Evolutionary conservation across 2,888 invertebrate species (phyloP).

Genomic region (Heliconius ethilla): DNA sequence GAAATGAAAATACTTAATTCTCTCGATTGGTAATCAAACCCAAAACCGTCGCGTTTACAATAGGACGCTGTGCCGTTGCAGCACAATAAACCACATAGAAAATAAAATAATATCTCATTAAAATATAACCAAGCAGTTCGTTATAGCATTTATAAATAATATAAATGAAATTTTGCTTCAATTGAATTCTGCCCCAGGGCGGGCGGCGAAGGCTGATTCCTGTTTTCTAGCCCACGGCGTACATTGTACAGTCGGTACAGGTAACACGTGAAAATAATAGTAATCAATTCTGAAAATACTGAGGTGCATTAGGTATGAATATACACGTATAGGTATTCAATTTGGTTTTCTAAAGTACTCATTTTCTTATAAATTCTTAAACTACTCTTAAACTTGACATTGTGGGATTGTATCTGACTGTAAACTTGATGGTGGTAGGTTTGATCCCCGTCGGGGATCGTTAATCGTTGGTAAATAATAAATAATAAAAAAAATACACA

Average conservation of each 20-base stretch:
- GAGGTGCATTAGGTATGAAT: too few relatives aligned
- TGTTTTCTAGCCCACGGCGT: conserved; percentile 5
- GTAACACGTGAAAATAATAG: neutral
- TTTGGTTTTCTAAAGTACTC: too few relatives aligned
- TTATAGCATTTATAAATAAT: conserved; percentile 3
- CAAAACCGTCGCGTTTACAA: neutral
- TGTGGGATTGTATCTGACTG: too few relatives aligned
- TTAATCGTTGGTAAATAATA: too few relatives aligned
- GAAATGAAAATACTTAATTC: neutral
- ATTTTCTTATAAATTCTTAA: too few relatives aligned
- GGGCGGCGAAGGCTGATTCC: conserved; percentile 12
- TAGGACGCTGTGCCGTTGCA: neutral
- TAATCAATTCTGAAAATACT: neutral
- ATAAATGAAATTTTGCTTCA: conserved; percentile 9
- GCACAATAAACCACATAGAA: neutral
- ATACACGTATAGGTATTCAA: too few relatives aligned
- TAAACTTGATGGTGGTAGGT: too few relatives aligned
- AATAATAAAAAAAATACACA: too few relatives aligned
- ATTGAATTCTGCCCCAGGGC: conserved; percentile 7
- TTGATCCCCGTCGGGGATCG: too few relatives aligned
- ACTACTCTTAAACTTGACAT: too few relatives aligned
- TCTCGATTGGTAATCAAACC: neutral
- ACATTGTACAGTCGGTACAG: neutral
- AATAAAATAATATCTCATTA: neutral
- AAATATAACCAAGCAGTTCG: neutral